Evolutionary conservation across 1,140 invertebrate genomes (phyloP).

Genomic region (Conus ventricosus): DNA sequence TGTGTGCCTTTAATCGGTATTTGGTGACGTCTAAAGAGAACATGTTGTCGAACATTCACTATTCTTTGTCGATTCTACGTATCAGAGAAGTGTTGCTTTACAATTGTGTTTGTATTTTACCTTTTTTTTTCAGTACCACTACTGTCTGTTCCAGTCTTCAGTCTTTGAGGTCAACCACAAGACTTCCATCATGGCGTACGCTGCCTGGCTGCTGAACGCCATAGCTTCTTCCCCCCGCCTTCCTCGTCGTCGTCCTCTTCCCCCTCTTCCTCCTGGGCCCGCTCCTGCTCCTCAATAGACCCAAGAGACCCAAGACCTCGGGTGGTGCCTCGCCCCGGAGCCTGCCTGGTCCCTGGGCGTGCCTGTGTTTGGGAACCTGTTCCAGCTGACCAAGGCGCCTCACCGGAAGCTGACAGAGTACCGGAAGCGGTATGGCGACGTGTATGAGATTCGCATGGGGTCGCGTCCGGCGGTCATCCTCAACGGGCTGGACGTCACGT

Average conservation of each 20-base stretch:
- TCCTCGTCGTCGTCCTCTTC: neutral
- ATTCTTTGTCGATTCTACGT: neutral
- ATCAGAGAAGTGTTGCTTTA: neutral
- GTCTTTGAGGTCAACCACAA: neutral
- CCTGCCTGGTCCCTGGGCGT: conserved; percentile 56
- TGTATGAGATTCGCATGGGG: conserved; percentile 47
- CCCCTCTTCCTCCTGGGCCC: neutral
- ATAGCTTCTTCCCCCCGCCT: neutral
- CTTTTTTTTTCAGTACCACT: neutral
- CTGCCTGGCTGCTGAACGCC: too few relatives aligned
- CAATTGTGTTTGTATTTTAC: neutral
- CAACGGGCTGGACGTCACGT: conserved; percentile 59
- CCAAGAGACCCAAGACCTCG: neutral
- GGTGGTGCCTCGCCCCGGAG: neutral
- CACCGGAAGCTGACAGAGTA: conserved; percentile 58
- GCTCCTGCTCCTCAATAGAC: neutral
- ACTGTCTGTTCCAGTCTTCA: too few relatives aligned
- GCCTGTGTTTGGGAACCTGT: conserved; percentile 63
- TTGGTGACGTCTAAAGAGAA: neutral
- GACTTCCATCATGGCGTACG: neutral
- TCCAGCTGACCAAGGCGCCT: conserved; percentile 60
- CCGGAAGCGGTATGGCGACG: conserved; percentile 62
- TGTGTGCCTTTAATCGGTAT: too few relatives aligned
- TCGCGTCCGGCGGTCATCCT: conserved; percentile 53
- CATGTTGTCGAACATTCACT: neutral